These are phyloP conservation scores for Blastobasis adustella DNA, from an alignment of 2,888 invertebrate species.

Conservation along the genomic window DNA sequence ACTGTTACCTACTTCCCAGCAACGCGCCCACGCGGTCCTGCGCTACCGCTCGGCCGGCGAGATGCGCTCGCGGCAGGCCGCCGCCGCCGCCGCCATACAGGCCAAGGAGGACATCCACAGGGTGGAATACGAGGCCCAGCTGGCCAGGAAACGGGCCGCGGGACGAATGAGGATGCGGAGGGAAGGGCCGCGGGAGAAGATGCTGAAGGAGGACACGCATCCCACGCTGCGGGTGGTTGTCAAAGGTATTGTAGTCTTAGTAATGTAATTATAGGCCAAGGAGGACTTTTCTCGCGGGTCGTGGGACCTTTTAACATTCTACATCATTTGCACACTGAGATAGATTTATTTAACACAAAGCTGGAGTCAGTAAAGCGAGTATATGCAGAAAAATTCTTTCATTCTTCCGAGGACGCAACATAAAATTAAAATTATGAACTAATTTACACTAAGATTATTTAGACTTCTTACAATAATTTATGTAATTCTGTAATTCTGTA, in stretches of 20 bases:
- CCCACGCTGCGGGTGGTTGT: conserved; percentile 77
- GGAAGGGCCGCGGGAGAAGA: conserved; percentile 74
- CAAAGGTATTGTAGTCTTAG: conserved; percentile 67
- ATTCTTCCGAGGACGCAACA: too few species aligned
- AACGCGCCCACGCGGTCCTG: conserved; percentile 80
- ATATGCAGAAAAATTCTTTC: too few species aligned
- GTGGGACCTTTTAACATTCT: too few species aligned
- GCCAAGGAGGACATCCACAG: conserved; percentile 79
- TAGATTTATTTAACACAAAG: too few species aligned
- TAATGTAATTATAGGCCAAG: too few species aligned
- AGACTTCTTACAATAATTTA: too few species aligned
- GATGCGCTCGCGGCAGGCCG: conserved; percentile 76
- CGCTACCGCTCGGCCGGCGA: conserved; percentile 76
- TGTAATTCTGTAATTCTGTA: too few species aligned
- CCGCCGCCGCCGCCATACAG: conserved; percentile 77
- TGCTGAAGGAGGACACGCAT: conserved; percentile 61
- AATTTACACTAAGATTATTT: too few species aligned
- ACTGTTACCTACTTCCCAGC: conserved; percentile 44
- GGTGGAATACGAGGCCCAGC: conserved; percentile 75
- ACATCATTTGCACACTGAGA: too few species aligned
- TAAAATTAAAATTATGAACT: too few species aligned
- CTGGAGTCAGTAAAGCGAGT: too few species aligned
- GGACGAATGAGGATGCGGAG: conserved; percentile 73
- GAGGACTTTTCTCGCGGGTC: too few species aligned
- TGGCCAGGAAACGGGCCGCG: conserved; percentile 75